Conservation (phyloP, 2,113 vertebrate genomes). For the Hystrix cristata region DNA sequence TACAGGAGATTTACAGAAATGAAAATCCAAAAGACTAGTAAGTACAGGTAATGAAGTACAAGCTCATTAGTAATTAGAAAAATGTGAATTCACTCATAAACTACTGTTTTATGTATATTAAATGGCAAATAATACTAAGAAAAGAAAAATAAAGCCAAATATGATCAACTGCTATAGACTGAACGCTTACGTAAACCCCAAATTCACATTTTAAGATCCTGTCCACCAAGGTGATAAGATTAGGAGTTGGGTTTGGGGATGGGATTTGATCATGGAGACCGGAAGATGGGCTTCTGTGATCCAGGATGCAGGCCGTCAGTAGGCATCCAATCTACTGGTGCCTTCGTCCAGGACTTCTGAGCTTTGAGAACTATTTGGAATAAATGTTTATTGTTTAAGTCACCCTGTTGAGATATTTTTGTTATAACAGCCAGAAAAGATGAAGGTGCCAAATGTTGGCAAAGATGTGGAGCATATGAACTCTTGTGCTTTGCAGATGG, state of each 20-base stretch:
- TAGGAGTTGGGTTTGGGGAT: no score
- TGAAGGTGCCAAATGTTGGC: neutral
- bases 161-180: neutral
- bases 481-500: neutral
- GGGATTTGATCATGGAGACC: neutral
- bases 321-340: neutral
- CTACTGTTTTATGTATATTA: neutral
- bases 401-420: neutral
- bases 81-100: slow-evolving; percentile 33
- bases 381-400: neutral
- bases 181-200: neutral
- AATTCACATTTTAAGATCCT: neutral
- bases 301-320: neutral
- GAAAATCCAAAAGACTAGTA: neutral
- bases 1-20: neutral
- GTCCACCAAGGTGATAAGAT: neutral
- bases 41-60: neutral
- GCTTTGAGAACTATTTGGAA: neutral
- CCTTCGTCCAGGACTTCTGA: neutral
- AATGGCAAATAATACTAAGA: neutral
- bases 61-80: neutral
- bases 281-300: neutral
- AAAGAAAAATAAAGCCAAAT: slow-evolving; percentile 8
- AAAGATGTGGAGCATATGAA: neutral
- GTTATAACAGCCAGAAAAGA: neutral